Percentiles rank a stretch among this genome's conserved stretches.
Conservation (phyloP, 2,797 vertebrate genomes). For the Melanotaenia trifasciata region DNA sequence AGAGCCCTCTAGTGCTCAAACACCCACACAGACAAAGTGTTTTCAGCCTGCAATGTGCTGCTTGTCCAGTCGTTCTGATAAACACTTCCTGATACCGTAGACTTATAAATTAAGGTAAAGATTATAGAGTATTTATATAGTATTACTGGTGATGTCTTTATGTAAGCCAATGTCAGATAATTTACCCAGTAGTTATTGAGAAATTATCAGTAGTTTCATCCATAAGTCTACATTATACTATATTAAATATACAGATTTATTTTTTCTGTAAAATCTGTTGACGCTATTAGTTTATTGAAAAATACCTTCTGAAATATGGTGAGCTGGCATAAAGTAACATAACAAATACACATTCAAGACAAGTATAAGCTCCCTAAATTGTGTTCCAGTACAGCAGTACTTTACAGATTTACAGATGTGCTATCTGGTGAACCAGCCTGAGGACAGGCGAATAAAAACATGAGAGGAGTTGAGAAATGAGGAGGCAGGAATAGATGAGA, state of each 20-base stretch:
- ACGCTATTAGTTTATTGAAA: background rate
- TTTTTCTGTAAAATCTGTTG: background rate
- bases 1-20: constrained; percentile 63
- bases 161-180: background rate
- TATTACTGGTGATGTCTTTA: background rate
- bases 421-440: background rate
- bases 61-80: background rate
- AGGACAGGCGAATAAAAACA: background rate
- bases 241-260: background rate
- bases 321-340: background rate
- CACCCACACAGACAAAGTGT: background rate
- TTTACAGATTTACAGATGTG: background rate
- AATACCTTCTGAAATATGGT: background rate
- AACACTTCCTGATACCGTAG: background rate
- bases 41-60: background rate
- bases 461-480: constrained; percentile 16
- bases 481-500: constrained; percentile 22
- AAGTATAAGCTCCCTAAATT: background rate
- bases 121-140: background rate
- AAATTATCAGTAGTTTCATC: background rate
- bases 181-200: background rate
- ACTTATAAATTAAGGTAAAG: background rate
- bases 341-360: background rate
- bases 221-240: background rate
- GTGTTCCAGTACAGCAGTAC: background rate